Evolutionary conservation across 2,888 invertebrate genomes (phyloP), one percentile per base, ranked within the genome.

Genomic region (Chrysina gloriosa): DNA sequence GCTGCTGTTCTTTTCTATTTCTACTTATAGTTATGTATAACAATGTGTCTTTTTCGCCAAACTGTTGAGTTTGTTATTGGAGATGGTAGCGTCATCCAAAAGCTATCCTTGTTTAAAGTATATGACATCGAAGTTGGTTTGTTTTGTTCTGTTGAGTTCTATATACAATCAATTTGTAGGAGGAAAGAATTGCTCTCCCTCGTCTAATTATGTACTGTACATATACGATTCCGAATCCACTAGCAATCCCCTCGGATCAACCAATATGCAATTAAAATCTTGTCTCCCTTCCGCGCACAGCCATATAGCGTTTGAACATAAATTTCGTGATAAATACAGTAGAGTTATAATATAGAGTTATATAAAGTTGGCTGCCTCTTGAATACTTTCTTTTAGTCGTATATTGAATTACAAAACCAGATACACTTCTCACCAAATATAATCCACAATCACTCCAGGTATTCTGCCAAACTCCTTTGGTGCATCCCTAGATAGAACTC

Each of bases 61-160:
- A 29, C 16, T 29, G 42, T 27, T 61, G 54, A 58, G 34, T 58
- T 66, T 34, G 16, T 34, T 42, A 54, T 14, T 48, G 21, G 47
- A 27, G 36, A 34, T 66, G 58, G 69, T 71, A 67, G 71, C 73
- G 74, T 74, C 76, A 75, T 75, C 69, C 73, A 74, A 72, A 75
- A 75, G 72, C 75, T 74, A 77, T 77, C 73, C 73, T 74, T 74
- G 76, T 77, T 76, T 76, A 73, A 75, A 75, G 75, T 77, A 75
- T 76, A 76, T 77, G 77, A 74, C 76, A 72, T 72, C 71, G 71
- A 69, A 71, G 72, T 72, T 71, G 73, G 73, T 74, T 74, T 73
- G 73, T 71, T 73, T 69, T 71, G 27, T 42, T 39, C 58, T 29
- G 16, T 25, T 42, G 71, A 72, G 72, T 27, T 42, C 14, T 42